Conservation (phyloP, 2,888 invertebrate species). For the Ennomos fuscantarius region DNA sequence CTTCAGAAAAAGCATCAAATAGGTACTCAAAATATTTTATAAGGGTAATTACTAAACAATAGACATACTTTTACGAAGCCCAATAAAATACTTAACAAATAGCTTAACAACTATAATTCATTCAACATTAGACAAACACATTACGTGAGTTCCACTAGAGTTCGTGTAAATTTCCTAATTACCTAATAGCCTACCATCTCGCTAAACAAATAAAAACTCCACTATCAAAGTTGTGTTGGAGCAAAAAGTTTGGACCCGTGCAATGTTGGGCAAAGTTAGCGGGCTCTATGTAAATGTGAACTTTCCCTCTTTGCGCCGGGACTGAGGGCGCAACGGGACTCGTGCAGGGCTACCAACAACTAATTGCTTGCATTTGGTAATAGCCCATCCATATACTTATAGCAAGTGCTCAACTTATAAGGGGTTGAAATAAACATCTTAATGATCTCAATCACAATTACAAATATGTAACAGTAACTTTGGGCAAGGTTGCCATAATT, state of each 20-base stretch:
- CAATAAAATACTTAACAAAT: too few species aligned
- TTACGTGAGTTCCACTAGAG: background rate
- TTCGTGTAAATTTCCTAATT: slow-evolving; percentile 12
- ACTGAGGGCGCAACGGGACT: slow-evolving; percentile 11
- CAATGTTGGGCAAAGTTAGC: slow-evolving; percentile 20
- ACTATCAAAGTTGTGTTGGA: slow-evolving; percentile 14
- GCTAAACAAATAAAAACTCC: slow-evolving; percentile 19
- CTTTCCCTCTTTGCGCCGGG: slow-evolving; percentile 30
- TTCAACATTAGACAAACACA: background rate
- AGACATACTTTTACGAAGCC: too few species aligned
- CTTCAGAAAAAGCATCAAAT: too few species aligned
- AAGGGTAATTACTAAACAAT: too few species aligned
- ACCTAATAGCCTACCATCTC: slow-evolving; percentile 12
- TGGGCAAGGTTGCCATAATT: too few species aligned
- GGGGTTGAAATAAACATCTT: background rate
- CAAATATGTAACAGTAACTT: too few species aligned
- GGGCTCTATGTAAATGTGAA: slow-evolving; percentile 24
- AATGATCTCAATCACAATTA: too few species aligned
- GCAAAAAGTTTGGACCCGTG: slow-evolving; percentile 22
- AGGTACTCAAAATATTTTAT: too few species aligned
- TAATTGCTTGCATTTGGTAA: background rate
- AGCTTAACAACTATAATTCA: background rate
- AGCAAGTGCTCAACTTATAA: background rate
- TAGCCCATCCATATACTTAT: background rate
- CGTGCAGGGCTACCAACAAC: slow-evolving; percentile 16